Evolutionary conservation across 1,140 invertebrate genomes (phyloP), one percentile per base, ranked within the genome.

Genomic region (Drosophila busckii): DNA sequence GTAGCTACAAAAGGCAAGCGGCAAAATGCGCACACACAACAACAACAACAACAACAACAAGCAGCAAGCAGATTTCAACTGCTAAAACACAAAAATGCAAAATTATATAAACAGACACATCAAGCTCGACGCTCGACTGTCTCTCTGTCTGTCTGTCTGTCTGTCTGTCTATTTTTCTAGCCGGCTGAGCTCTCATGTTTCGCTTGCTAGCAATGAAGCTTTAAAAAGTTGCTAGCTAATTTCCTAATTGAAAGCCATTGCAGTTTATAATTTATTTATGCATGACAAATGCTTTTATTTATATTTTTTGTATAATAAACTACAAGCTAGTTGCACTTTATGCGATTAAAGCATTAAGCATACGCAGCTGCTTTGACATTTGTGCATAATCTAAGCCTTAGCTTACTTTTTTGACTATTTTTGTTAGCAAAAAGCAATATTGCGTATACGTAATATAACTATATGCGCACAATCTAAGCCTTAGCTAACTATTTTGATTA

Each of bases 1-100:
- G 7, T 23, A 12, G 10, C n/a, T n/a, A n/a, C n/a, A 13, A 20
- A n/a, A 64, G 45, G 52, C 35, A 52, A 60, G 31, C 38, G 10
- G 52, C 52, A 78, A 80, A 78, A 67, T n/a, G n/a, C n/a, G 71
- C 62, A 61, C 71, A 70, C 45, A 54, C 45, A 32, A 22, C 41
- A 32, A 42, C 45, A 68, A 29, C 40, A 52, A 26, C 28, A 62
- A 35, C 55, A 35, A 7, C 13, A 37, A 31, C 26, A 32, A 44
- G 28, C 44, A 65, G 45, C 32, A 28, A 15, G 12, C 46, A 10
- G 15, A 49, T n/a, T n/a, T 5, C 20, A 48, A 48, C 28, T 23
- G n/a, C 8, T 29, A 6, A 20, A 45, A 17, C 9, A 37, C 12
- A 10, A 28, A 31, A 59, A 55, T 59, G 54, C 45, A 63, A 64